phyloP scores from a whole-genome alignment of 2,888 invertebrate species.

The Eilema depressum region DNA sequence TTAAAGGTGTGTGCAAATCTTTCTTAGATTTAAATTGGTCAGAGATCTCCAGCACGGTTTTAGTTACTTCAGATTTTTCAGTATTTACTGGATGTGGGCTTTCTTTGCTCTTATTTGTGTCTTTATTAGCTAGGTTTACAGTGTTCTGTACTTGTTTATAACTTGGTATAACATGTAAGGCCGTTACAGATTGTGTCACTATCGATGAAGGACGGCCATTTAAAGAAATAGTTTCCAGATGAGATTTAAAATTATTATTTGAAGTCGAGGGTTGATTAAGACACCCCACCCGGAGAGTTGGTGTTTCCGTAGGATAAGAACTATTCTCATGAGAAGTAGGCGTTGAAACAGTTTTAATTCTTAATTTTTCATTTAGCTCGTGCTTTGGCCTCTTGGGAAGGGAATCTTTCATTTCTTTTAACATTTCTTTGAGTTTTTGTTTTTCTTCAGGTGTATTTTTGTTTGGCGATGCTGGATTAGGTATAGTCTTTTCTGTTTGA shows the following conservation, averaged over 20 bases:
- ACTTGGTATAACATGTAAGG: slow-evolving; percentile 55
- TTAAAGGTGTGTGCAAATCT: slow-evolving; percentile 67
- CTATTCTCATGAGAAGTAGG: slow-evolving; percentile 32
- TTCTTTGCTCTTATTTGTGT: slow-evolving; percentile 9
- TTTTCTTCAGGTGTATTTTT: slow-evolving; percentile 75
- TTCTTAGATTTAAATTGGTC: slow-evolving; percentile 31
- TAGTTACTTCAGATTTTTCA: slow-evolving; percentile 21
- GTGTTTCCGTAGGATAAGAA: slow-evolving; percentile 62
- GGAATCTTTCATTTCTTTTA: slow-evolving; percentile 93
- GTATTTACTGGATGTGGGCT: slow-evolving; percentile 3
- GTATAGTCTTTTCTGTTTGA: slow-evolving; percentile 59
- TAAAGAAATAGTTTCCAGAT: slow-evolving; percentile 8
- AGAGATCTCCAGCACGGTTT: slow-evolving; percentile 9
- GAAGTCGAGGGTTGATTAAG: slow-evolving; percentile 32
- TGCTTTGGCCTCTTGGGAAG: slow-evolving; percentile 88
- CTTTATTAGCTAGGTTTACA: slow-evolving; percentile 18
- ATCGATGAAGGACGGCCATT: slow-evolving; percentile 17
- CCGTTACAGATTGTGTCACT: slow-evolving; percentile 49
- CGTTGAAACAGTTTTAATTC: slow-evolving; percentile 27
- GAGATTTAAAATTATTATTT: slow-evolving; percentile 21
- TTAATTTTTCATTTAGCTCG: slow-evolving; percentile 43
- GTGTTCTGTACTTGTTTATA: slow-evolving; percentile 49
- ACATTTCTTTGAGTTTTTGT: slow-evolving; percentile 89
- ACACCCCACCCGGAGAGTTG: slow-evolving; percentile 75
- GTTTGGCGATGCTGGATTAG: slow-evolving; percentile 30